Evolutionary conservation across 2,888 invertebrate species (phyloP).

Genomic region (Selenia dentaria): DNA sequence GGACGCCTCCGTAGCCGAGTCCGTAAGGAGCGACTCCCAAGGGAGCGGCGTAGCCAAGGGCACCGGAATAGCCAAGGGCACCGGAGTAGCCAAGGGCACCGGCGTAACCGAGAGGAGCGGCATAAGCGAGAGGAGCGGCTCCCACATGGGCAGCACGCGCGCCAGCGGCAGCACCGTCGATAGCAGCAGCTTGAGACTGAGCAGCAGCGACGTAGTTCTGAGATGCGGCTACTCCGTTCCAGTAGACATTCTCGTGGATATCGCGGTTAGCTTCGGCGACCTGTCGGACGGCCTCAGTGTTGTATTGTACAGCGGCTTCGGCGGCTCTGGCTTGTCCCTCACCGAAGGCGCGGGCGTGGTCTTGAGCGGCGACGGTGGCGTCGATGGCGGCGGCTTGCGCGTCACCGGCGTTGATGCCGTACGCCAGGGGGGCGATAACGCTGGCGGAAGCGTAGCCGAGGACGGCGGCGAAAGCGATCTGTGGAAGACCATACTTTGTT

Average conservation of each 20-base stretch:
- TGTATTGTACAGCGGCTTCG: constrained; percentile 66
- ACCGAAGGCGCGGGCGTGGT: constrained; percentile 62
- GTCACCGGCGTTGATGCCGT: constrained; percentile 71
- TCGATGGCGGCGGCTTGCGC: constrained; percentile 76
- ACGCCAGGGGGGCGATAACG: constrained; percentile 58
- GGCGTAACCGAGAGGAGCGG: constrained; percentile 9
- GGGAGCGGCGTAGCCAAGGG: constrained; percentile 11
- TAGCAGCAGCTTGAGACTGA: constrained; percentile 72
- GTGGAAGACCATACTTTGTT: constrained; percentile 18
- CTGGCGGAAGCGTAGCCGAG: constrained; percentile 79
- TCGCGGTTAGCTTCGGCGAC: constrained; percentile 68
- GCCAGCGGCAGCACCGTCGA: constrained; percentile 58
- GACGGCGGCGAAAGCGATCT: constrained; percentile 78
- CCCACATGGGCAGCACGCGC: constrained; percentile 39
- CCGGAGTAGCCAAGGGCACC: constrained; percentile 18
- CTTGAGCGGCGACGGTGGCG: constrained; percentile 67
- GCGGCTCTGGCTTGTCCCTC: constrained; percentile 68
- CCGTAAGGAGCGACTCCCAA: constrained; percentile 39
- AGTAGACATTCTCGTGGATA: constrained; percentile 74
- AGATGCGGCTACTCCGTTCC: constrained; percentile 69
- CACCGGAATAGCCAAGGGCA: constrained; percentile 34
- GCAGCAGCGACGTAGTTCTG: constrained; percentile 76
- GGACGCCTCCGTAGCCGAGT: constrained; percentile 18
- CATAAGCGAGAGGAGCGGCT: constrained; percentile 28
- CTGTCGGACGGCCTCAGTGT: constrained; percentile 62